These are phyloP conservation scores for Heliconius eleuchia DNA, from an alignment of 1,140 invertebrate species.

Conservation along the genomic window DNA sequence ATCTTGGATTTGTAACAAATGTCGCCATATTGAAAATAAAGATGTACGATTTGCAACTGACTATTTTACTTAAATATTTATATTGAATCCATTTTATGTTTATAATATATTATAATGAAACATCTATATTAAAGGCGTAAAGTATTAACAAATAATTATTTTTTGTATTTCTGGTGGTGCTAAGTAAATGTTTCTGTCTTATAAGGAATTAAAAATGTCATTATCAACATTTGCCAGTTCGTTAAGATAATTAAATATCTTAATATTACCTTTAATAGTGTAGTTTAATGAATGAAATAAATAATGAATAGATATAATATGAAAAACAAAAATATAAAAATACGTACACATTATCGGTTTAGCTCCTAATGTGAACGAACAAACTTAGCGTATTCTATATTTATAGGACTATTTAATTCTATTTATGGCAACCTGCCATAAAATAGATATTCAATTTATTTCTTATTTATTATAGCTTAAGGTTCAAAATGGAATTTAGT, in stretches of 20 bases:
- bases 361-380: not conserved
- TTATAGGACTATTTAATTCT: conserved; percentile 17
- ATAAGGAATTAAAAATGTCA: not conserved
- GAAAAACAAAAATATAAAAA: not conserved
- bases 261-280: not conserved
- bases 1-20: conserved; percentile 76
- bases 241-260: not conserved
- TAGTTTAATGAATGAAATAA: not conserved
- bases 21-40: conserved; percentile 76
- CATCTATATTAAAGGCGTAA: not conserved
- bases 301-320: not conserved
- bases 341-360: not conserved
- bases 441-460: not conserved
- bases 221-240: not conserved
- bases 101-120: conserved; percentile 16
- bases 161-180: not conserved
- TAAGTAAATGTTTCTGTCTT: not conserved
- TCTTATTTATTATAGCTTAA: not conserved
- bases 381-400: conserved; percentile 15
- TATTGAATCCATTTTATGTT: conserved; percentile 7
- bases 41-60: conserved; percentile 50
- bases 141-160: not conserved
- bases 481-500: conserved; percentile 26
- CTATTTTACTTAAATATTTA: conserved; percentile 39
- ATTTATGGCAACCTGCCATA: conserved; percentile 18